Evolutionary conservation across 1,140 invertebrate species (phyloP), one percentile per base, ranked within the genome.

Genomic region (Heterodera schachtii): DNA sequence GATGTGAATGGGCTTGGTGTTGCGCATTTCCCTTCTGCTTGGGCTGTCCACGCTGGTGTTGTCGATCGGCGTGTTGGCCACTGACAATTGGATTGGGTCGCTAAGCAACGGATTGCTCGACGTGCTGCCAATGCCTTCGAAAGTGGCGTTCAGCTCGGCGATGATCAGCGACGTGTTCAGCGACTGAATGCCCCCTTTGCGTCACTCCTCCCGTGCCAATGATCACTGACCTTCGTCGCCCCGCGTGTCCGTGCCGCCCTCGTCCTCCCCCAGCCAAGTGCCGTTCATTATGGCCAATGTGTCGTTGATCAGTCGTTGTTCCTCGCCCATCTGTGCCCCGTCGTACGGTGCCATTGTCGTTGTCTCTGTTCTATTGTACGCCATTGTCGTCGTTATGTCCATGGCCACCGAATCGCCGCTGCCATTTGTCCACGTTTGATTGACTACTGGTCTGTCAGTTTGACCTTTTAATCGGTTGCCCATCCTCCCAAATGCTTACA

Each of bases 1-100:
- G 31, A 88, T 81, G 60, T 90, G 85, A 41, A 88, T 88, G 31
- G 85, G 86, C 57, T 83, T 83, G 19, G 87, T 76, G 21, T 75
- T 80, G 46, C 79, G 60, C 69, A 80, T 47, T 80, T 70, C 60
- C 9, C 49, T 41, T n/a, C 66, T 74, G 57, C 73, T 57, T 64
- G 67, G 70, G 44, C 79, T 74, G 47, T 47, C 70, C 11, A 52
- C 8, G 75, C 52, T 80, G 46, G 79, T 21, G 57, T 73, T 80
- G 41, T 31, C 47, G 21, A 60, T 31, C 31, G 75, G 21, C 19
- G 69, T 19, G 47, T 46, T 80, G 70, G 70, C 57, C 60, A 78
- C 31, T 44, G 77, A 78, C 31, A 78, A 64, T 47, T 78, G 77
- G 11, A 78, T 78, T 13, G 77, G 77, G 9, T 78, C 77, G n/a